A percentile compares a stretch with the other conserved stretches of the same genome.
phyloP scores from a whole-genome alignment of 1,140 invertebrate genomes.

The Drosophila ironensis region DNA sequence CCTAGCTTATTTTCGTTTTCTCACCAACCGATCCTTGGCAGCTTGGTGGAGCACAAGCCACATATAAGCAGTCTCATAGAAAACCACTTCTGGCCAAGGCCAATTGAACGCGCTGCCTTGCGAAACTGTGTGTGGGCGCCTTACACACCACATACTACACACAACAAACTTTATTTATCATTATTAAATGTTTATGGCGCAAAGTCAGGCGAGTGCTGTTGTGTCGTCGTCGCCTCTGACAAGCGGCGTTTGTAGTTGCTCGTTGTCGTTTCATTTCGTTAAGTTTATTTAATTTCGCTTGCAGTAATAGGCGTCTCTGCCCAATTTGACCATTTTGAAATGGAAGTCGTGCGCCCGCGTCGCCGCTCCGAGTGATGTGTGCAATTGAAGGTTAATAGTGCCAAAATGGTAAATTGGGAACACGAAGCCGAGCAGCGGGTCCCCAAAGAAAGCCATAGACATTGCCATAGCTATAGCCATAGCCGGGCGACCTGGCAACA shows the following conservation, averaged over 20 bases:
- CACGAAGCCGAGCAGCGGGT: too few species aligned
- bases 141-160: too few species aligned
- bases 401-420: conserved; percentile 57
- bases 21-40: conserved; percentile 24
- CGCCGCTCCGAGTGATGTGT: conserved; percentile 46
- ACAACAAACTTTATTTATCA: conserved; percentile 47
- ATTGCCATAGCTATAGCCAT: background rate
- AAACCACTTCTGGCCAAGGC: conserved; percentile 33
- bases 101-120: conserved; percentile 16
- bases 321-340: conserved; percentile 71
- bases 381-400: conserved; percentile 74
- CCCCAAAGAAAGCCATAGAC: conserved; percentile 29
- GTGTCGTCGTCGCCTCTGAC: conserved; percentile 43
- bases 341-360: conserved; percentile 64
- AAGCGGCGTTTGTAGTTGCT: conserved; percentile 24
- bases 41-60: background rate
- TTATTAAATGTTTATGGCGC: conserved; percentile 45
- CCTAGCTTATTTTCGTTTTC: too few species aligned
- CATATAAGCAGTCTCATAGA: conserved; percentile 19
- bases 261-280: background rate
- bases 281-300: background rate
- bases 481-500: conserved; percentile 7
- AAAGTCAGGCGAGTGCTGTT: conserved; percentile 35
- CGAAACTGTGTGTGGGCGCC: conserved; percentile 52
- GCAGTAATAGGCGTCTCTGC: conserved; percentile 51